Conservation (phyloP, 2,888 invertebrate genomes). For the Lypha dubia region DNA sequence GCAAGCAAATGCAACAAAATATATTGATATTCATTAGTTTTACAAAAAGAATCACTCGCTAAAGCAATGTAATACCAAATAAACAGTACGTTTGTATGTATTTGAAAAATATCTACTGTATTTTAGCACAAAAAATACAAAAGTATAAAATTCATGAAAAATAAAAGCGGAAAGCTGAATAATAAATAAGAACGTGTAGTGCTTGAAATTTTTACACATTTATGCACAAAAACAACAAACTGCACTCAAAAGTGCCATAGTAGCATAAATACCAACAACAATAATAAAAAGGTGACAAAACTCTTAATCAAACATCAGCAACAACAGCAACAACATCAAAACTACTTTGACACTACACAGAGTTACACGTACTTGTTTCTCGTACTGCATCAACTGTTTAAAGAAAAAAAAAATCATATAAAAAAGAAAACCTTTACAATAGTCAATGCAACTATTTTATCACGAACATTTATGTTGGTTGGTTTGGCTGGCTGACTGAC, state of each 20-base stretch:
- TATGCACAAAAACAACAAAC: conserved; percentile 53
- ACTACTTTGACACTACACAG: conserved; percentile 41
- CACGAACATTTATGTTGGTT: conserved; percentile 6
- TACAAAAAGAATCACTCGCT: conserved; percentile 49
- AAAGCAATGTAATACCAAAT: neutral
- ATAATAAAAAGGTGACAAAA: conserved; percentile 55
- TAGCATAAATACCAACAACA: neutral
- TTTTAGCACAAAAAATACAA: conserved; percentile 21
- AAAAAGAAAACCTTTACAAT: conserved; percentile 36
- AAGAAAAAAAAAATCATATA: neutral
- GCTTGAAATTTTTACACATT: conserved; percentile 52
- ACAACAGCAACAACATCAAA: conserved; percentile 17
- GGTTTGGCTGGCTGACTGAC: conserved; percentile 11
- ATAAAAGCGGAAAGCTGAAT: conserved; percentile 22
- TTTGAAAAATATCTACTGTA: conserved; percentile 8
- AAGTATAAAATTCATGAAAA: neutral
- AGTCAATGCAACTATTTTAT: conserved; percentile 37
- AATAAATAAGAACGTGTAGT: conserved; percentile 39
- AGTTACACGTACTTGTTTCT: conserved; percentile 6
- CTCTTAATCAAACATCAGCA: conserved; percentile 27
- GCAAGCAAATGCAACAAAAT: conserved; percentile 34
- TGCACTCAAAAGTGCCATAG: conserved; percentile 25
- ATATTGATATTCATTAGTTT: conserved; percentile 44
- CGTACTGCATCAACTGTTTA: conserved; percentile 21
- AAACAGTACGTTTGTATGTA: neutral